Conservation (phyloP, 2,797 vertebrate species). For the Sebastes steindachneri region DNA sequence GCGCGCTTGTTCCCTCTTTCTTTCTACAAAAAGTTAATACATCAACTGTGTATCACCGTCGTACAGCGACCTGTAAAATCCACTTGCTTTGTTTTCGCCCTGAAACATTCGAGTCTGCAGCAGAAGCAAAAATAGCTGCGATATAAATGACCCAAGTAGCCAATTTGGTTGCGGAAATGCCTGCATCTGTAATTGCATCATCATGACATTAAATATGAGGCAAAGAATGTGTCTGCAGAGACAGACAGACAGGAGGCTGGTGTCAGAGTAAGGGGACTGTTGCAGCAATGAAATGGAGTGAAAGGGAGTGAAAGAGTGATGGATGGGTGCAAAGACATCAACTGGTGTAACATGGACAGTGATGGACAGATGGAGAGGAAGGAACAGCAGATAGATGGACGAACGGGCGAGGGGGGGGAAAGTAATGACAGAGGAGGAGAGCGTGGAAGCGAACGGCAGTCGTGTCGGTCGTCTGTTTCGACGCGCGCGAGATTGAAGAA, state of each 20-base stretch:
- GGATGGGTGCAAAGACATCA: constrained; percentile 42
- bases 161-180: constrained; percentile 15
- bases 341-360: constrained; percentile 46
- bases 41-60: constrained; percentile 16
- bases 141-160: constrained; percentile 26
- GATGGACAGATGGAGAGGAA: constrained; percentile 58
- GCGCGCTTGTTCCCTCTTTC: background rate
- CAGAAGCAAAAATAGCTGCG: constrained; percentile 12
- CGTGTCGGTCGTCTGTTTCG: constrained; percentile 37
- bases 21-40: background rate
- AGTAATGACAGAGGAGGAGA: constrained; percentile 53
- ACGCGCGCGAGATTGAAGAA: constrained; percentile 61
- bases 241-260: constrained; percentile 20
- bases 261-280: constrained; percentile 45
- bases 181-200: constrained; percentile 51
- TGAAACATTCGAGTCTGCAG: constrained; percentile 1
- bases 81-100: background rate
- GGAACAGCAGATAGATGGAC: constrained; percentile 32
- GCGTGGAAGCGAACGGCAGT: constrained; percentile 26
- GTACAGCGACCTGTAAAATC: background rate
- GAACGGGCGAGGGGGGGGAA: constrained; percentile 17
- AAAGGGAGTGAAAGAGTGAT: constrained; percentile 45
- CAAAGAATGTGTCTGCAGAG: constrained; percentile 13
- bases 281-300: constrained; percentile 27
- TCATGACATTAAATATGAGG: constrained; percentile 44